These are phyloP conservation scores for Trinectes maculatus DNA, from an alignment of 2,113 vertebrate genomes.

Conservation along the genomic window DNA sequence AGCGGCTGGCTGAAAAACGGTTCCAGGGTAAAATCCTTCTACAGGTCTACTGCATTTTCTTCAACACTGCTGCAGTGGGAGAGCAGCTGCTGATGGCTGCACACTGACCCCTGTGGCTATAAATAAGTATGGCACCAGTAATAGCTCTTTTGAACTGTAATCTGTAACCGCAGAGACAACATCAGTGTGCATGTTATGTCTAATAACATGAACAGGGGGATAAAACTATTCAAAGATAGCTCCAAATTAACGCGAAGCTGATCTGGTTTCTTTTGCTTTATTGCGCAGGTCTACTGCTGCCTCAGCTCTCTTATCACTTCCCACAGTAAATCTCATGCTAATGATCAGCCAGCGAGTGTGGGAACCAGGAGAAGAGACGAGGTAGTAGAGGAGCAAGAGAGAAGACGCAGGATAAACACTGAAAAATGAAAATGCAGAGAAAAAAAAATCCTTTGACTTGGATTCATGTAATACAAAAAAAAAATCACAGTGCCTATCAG, in stretches of 20 bases:
- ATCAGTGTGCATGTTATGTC: too few relatives aligned
- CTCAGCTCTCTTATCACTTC: constrained; percentile 49
- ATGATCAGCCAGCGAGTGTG: constrained; percentile 54
- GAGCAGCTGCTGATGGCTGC: not conserved
- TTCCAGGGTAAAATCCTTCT: constrained; percentile 30
- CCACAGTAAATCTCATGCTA: constrained; percentile 53
- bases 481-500: too few relatives aligned
- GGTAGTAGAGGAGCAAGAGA: not conserved
- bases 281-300: constrained; percentile 26
- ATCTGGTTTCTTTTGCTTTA: not conserved
- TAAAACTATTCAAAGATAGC: not conserved
- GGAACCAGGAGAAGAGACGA: constrained; percentile 49
- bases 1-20: constrained; percentile 39
- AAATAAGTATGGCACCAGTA: constrained; percentile 3
- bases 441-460: too few relatives aligned
- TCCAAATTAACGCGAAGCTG: not conserved
- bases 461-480: too few relatives aligned
- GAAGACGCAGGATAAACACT: constrained; percentile 8
- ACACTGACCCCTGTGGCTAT: constrained; percentile 66
- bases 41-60: constrained; percentile 18
- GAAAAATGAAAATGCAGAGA: not conserved
- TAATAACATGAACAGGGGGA: too few relatives aligned
- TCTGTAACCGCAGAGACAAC: not conserved
- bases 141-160: not conserved
- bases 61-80: constrained; percentile 27